These are phyloP conservation scores for Numenius arquata DNA, from an alignment of 2,113 vertebrate species.

Conservation along the genomic window DNA sequence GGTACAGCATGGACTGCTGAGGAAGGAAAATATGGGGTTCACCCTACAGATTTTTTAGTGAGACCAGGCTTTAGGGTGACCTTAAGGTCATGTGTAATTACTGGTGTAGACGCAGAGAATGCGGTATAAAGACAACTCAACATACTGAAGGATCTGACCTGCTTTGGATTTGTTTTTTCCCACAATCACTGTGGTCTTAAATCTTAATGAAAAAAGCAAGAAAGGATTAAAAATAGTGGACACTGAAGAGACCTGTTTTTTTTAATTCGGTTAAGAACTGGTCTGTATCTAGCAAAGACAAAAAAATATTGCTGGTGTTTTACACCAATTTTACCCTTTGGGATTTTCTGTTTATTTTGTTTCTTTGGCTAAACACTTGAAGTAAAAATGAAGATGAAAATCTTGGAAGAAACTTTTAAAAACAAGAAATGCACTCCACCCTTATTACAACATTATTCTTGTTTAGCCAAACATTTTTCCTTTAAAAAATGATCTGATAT, in stretches of 20 bases:
- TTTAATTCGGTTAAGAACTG: neutral
- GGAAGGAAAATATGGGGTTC: neutral
- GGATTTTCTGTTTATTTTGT: conserved; percentile 62
- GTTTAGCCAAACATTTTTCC: conserved; percentile 49
- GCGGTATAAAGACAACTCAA: neutral
- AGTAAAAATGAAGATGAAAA: conserved; percentile 60
- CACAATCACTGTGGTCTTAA: neutral
- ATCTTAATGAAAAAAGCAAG: neutral
- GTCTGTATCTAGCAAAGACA: neutral
- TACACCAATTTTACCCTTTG: conserved; percentile 19
- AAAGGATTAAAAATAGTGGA: neutral
- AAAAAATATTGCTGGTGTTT: neutral
- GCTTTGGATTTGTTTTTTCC: neutral
- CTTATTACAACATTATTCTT: conserved; percentile 67
- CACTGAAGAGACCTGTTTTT: neutral
- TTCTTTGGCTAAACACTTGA: conserved; percentile 60
- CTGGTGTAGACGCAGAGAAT: neutral
- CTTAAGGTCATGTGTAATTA: neutral
- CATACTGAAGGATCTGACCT: neutral
- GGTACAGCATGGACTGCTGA: neutral
- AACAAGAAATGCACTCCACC: conserved; percentile 52
- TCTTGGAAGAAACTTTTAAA: conserved; percentile 63
- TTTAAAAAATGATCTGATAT: conserved; percentile 44
- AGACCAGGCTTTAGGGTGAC: neutral
- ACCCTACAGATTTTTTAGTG: neutral